Evolutionary conservation across 1,140 invertebrate species (phyloP), one percentile per base, ranked within the genome.

Genomic region (Anastrepha ludens): DNA sequence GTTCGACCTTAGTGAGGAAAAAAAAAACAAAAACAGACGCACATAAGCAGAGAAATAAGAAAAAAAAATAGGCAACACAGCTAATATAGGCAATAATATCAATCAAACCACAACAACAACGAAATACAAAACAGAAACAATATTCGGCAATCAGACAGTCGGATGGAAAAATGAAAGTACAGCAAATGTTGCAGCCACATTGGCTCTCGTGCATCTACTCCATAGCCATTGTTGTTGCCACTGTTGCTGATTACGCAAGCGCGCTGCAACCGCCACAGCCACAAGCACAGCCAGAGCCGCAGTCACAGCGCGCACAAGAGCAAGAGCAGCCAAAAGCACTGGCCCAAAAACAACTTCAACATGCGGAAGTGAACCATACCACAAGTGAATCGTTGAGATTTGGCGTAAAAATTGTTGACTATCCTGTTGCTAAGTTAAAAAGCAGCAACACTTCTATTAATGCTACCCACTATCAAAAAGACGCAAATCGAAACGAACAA

Each of bases 161-260:
- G 74, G 55, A 81, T 81, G 74, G 58, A 59, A 86, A 86, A 86
- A 86, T 86, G 85, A 86, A 86, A 86, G 85, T 60, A 86, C 55
- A 44, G n/a, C 59, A 60, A n/a, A 29, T 62, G 50, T 60, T 81
- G 47, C 74, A 81, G 74, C 74, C 74, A 58, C 41, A 81, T 20
- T 50, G 85, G 85, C 85, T 60, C 6, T 47, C 59, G 20, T 62
- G n/a, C 85, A 44, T 86, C 85, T 86, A 44, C 58, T 47, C 29
- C n/a, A 20, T 60, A 60, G 85, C 59, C 59, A 86, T 86, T 65
- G 85, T 50, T 65, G 44, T 86, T 65, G 41, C 17, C 58, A 59
- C 29, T 47, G 85, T 60, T 65, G 85, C 6, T n/a, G 85, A 60
- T 86, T 86, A 86, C 58, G 85, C 85, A 86, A 86, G 58, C 11